Conservation (phyloP, 1,140 invertebrate genomes). For the Wiebesia pumilae region DNA sequence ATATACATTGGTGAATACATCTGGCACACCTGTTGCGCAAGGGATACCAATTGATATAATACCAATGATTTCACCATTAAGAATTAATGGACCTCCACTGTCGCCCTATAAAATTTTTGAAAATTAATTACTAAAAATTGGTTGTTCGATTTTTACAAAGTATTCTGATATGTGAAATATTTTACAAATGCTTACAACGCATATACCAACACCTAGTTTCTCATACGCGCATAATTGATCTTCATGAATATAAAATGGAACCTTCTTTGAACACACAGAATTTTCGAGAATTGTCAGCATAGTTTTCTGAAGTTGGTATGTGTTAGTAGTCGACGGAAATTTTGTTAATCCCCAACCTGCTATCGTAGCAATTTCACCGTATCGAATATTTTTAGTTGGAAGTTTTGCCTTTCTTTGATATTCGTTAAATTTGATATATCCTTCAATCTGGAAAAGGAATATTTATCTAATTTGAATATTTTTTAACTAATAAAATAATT, state of each 20-base stretch:
- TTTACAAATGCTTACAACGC: background rate
- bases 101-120: background rate
- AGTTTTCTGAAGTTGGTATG: background rate
- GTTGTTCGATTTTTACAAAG: too few relatives aligned
- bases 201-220: background rate
- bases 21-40: background rate
- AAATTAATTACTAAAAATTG: background rate
- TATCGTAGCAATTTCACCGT: background rate
- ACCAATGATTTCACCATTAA: background rate
- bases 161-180: too few relatives aligned
- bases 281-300: background rate
- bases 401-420: background rate
- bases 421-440: slow-evolving; percentile 3
- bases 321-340: background rate
- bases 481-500: too few relatives aligned
- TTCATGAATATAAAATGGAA: background rate
- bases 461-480: too few relatives aligned
- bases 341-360: background rate
- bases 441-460: background rate
- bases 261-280: background rate
- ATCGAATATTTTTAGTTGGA: background rate
- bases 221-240: background rate
- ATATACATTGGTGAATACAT: background rate
- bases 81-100: slow-evolving; percentile 3
- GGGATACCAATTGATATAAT: slow-evolving; percentile 17